Base-by-base conservation (phyloP, 2,797 vertebrate species). In the Enteromius argenteus region DNA sequence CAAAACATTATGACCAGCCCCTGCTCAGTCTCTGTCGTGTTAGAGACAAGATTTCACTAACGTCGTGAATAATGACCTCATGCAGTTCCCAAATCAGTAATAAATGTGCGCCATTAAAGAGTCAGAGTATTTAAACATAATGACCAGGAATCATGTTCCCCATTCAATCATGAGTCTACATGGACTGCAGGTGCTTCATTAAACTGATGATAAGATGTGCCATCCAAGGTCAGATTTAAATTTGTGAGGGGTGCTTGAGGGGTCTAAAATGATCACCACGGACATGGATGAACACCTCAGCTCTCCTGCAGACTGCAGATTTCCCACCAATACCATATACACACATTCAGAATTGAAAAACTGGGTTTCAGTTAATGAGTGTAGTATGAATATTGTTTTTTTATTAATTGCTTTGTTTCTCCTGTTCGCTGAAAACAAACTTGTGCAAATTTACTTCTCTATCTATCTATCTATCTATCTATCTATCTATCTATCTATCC, bases 21-120 rank as follows among this genome's bases (percentile, higher is more conserved):
- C 21, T 83, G 71, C 60, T 53, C 56, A 10, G 56, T n/a, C 37
- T 64, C 39, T 62, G 75, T 44, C 42, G 3, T 73, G 21, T 23
- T 37, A 19, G 30, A 66, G 53, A 74, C 58, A 21, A 51, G 69
- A 11, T 46, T 35, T 49, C 69, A 42, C 71, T 62, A 75, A 39
- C 39, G 62, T 75, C 35, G 51, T 84, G 21, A 86, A 86, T 86
- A 80, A 86, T 75, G 49, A 75, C 23, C 49, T 73, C 49, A 69
- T 30, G 35, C 77, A 60, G 37, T 81, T 83, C 86, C 73, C 81
- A 84, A 62, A 79, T 77, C 80, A 85, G 80, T 78, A 80, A 86
- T 85, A 74, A 79, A 79, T 68, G 75, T 66, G 80, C 15, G 68
- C 5, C 19, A 56, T 80, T 64, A 82, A 82, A 72, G 56, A 49